These are phyloP conservation scores for Cerastis rubricosa DNA, from an alignment of 2,888 invertebrate genomes.

Conservation along the genomic window DNA sequence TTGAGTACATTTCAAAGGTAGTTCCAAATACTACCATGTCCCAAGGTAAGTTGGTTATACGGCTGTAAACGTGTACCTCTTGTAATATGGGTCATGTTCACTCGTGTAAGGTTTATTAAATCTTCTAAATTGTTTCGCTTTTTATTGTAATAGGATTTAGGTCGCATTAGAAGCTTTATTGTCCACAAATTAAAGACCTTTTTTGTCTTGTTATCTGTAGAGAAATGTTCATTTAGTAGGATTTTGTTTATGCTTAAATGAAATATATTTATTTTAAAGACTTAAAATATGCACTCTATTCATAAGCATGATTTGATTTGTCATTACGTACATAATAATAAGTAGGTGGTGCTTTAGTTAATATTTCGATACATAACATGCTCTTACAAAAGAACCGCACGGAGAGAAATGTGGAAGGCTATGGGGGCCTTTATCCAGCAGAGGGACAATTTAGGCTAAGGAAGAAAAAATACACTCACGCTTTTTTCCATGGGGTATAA, in stretches of 20 bases:
- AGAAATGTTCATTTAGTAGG: background rate
- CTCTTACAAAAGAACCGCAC: no score
- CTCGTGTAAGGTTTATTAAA: slow-evolving; percentile 14
- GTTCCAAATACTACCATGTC: background rate
- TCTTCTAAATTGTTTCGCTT: slow-evolving; percentile 10
- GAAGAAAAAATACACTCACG: no score
- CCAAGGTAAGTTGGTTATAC: background rate
- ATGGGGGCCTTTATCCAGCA: no score
- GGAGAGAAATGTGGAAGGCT: no score
- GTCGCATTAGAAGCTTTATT: slow-evolving; percentile 12
- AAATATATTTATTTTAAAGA: no score
- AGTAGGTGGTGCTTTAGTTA: no score
- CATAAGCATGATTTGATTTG: background rate
- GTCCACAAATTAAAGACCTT: background rate
- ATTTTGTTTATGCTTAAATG: no score
- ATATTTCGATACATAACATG: no score
- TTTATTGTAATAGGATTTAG: background rate
- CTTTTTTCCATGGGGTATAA: background rate
- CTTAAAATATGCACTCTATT: no score
- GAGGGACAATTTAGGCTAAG: no score
- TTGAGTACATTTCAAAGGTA: background rate
- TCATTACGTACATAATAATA: background rate
- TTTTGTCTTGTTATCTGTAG: background rate
- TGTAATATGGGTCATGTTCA: slow-evolving; percentile 8
- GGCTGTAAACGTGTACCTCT: background rate